Conservation (phyloP, 2,888 invertebrate genomes). For the Dicyrtomina minuta region DNA sequence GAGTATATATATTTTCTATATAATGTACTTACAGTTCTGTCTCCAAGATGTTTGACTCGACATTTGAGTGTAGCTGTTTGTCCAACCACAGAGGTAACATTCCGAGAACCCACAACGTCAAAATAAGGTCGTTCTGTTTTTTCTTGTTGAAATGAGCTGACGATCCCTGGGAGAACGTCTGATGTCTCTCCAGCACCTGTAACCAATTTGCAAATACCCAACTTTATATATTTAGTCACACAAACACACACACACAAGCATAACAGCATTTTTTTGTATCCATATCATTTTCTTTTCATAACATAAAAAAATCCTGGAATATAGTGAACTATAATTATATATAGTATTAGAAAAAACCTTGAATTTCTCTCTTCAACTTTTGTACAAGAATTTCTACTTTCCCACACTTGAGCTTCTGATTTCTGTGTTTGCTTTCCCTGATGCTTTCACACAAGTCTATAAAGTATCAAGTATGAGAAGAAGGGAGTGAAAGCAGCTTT, state of each 20-base stretch:
- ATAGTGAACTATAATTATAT: too few species aligned
- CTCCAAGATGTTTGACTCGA: slow-evolving; percentile 81
- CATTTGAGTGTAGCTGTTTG: slow-evolving; percentile 78
- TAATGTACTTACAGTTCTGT: slow-evolving; percentile 76
- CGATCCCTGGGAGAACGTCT: slow-evolving; percentile 52
- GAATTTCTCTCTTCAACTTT: too few species aligned
- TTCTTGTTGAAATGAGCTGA: slow-evolving; percentile 48
- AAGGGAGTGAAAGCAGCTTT: background rate
- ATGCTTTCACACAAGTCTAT: too few species aligned
- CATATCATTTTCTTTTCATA: too few species aligned
- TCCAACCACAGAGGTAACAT: slow-evolving; percentile 80
- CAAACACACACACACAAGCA: background rate
- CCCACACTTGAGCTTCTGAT: too few species aligned
- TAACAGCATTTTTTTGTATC: background rate
- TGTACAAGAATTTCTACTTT: too few species aligned
- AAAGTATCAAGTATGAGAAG: too few species aligned
- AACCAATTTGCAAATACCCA: slow-evolving; percentile 17
- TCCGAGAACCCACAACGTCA: slow-evolving; percentile 78
- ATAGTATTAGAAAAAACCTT: too few species aligned
- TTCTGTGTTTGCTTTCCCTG: too few species aligned
- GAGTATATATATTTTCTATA: too few species aligned
- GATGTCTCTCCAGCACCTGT: slow-evolving; percentile 51
- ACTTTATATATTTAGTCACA: background rate
- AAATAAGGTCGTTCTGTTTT: slow-evolving; percentile 71
- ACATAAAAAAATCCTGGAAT: too few species aligned